Evolutionary conservation across 2,113 vertebrate species (phyloP).

Genomic region (Myotis davidii): DNA sequence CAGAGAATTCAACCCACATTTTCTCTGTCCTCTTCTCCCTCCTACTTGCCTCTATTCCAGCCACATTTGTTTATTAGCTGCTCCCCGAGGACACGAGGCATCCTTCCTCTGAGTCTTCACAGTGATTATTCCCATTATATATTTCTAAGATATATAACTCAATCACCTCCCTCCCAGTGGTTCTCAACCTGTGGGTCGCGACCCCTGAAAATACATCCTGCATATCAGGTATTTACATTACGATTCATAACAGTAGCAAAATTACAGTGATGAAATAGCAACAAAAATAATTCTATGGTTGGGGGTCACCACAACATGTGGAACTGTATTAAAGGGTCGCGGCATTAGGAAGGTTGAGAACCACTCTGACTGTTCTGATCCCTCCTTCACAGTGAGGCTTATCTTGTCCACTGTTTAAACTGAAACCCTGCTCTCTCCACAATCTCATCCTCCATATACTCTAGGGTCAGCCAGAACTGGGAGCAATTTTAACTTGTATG

Average conservation of each 20-base stretch:
- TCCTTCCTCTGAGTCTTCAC: neutral
- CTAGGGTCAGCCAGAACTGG: neutral
- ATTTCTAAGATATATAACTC: neutral
- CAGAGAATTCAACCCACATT: neutral
- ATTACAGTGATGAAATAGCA: no score
- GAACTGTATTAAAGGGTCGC: no score
- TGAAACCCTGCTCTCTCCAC: neutral
- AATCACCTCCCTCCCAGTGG: neutral
- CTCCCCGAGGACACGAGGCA: neutral
- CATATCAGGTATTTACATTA: no score
- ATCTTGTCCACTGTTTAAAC: neutral
- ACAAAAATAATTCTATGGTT: no score
- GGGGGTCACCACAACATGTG: no score
- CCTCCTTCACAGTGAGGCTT: neutral
- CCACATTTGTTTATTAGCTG: neutral
- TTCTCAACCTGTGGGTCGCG: no score
- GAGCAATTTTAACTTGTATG: neutral
- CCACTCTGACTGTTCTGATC: neutral
- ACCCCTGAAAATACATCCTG: no score
- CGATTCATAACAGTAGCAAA: no score
- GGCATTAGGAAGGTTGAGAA: no score
- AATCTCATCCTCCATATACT: neutral
- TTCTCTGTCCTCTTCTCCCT: neutral
- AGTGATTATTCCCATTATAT: neutral
- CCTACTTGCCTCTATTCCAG: neutral